Base-by-base conservation (phyloP, 2,113 vertebrate genomes). In the Pungitius pungitius region DNA sequence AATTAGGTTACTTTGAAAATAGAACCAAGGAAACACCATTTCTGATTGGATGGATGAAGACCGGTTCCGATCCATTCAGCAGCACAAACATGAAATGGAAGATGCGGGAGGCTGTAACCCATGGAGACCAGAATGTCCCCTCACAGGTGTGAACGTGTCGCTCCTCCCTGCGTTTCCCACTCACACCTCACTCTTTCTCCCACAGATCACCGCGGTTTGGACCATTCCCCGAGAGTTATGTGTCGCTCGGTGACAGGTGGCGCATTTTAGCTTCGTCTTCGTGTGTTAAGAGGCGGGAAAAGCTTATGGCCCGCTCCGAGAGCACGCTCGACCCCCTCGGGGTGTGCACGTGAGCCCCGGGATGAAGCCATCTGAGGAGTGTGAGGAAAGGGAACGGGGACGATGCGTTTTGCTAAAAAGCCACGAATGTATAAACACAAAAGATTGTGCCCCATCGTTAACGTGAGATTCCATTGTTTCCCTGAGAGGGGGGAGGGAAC, bases 141-240 rank as follows among this genome's bases (percentile, higher is more conserved):
- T 90, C 74, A 83, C 84, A 91, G 90, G 89, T 92, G 92, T 81
- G 84, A 93, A 91, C 86, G 84, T 82, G 42, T 72, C 64, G 86
- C 47, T 11, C 60, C 78, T 87, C 82, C 56, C 71, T 77, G 1
- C 64, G 67, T 74, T 88, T 87, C 76, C 82, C 73, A 69, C 84
- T 83, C 80, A 61, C 85, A 83, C 80, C 69, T 86, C 76, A 65
- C 66, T 69, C 73, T 77, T 79, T 65, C 81, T 84, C 69, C 26
- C 80, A 60, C 77, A 71, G 76, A 55, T 81, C 54, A 27, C 59
- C 54, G 24, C 62, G 83, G 76, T 73, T 57, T n/a, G 54, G 55
- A 67, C 62, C 62, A 81, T 76, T 80, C 73, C 73, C 43, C 12
- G 68, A 83, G 74, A 85, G 39, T 70, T 71, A 14, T 22, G 67